These are phyloP conservation scores for Rhegmatorhina hoffmannsi DNA, from an alignment of 2,113 vertebrate species.

Conservation along the genomic window DNA sequence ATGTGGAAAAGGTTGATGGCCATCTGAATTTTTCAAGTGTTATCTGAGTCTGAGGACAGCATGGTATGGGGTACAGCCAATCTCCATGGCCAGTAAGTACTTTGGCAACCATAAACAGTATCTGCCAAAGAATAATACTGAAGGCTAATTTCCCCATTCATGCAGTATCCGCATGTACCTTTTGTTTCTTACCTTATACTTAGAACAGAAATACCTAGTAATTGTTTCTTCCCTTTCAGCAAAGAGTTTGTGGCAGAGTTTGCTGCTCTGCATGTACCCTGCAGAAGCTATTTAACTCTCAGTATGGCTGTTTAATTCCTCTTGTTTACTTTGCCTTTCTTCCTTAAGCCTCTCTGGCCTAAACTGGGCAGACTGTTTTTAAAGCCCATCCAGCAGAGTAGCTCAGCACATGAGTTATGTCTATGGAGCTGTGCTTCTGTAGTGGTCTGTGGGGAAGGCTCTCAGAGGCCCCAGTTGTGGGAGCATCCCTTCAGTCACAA, in stretches of 20 bases:
- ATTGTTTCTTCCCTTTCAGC: neutral
- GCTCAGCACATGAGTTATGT: neutral
- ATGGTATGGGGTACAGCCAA: accelerated
- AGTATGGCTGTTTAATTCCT: neutral
- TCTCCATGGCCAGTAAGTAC: neutral
- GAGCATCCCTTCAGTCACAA: neutral
- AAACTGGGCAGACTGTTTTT: neutral
- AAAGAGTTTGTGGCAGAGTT: neutral
- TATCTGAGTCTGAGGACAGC: neutral
- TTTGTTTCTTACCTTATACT: neutral
- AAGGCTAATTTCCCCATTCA: neutral
- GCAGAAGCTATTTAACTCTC: neutral
- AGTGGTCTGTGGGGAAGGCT: neutral
- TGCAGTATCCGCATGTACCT: neutral
- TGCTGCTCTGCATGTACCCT: neutral
- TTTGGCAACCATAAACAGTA: neutral
- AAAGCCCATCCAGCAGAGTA: neutral
- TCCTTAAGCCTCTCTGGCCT: neutral
- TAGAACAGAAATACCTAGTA: neutral
- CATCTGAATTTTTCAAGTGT: neutral
- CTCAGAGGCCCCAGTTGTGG: neutral
- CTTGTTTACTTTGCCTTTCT: neutral
- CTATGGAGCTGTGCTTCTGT: neutral
- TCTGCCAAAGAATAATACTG: neutral
- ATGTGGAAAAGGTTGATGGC: neutral